Evolutionary conservation across 2,797 vertebrate species (phyloP).

Genomic region (Phyllotis vaccarum): DNA sequence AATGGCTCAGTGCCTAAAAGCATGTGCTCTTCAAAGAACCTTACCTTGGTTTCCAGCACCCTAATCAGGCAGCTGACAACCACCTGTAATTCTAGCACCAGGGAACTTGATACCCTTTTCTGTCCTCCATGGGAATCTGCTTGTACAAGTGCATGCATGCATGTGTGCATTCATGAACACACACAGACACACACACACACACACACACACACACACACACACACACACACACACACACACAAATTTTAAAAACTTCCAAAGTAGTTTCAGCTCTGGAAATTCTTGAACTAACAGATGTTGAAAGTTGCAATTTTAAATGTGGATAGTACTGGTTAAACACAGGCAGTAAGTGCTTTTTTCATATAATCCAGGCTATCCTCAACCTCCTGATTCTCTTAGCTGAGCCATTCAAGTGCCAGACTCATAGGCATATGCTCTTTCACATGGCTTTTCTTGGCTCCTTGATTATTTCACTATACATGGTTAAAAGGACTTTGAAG

Average conservation of each 20-base stretch:
- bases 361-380: not conserved
- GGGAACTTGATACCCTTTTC: not conserved
- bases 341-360: not conserved
- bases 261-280: not conserved
- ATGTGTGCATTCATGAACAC: not conserved
- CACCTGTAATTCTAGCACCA: not conserved
- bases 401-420: not conserved
- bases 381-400: not conserved
- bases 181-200: too few relatives aligned
- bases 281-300: constrained; percentile 31
- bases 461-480: not conserved
- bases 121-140: too few relatives aligned
- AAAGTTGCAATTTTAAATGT: not conserved
- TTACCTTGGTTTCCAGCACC: not conserved
- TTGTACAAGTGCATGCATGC: not conserved
- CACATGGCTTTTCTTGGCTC: too few relatives aligned
- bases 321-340: not conserved
- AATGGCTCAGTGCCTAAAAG: not conserved
- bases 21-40: not conserved
- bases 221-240: not conserved
- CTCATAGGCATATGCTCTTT: too few relatives aligned
- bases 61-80: not conserved
- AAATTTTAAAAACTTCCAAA: not conserved
- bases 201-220: not conserved
- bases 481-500: not conserved